Evolutionary conservation across 2,888 invertebrate species (phyloP), one percentile per base, ranked within the genome.

Genomic region (Dicranocentrus wangi): DNA sequence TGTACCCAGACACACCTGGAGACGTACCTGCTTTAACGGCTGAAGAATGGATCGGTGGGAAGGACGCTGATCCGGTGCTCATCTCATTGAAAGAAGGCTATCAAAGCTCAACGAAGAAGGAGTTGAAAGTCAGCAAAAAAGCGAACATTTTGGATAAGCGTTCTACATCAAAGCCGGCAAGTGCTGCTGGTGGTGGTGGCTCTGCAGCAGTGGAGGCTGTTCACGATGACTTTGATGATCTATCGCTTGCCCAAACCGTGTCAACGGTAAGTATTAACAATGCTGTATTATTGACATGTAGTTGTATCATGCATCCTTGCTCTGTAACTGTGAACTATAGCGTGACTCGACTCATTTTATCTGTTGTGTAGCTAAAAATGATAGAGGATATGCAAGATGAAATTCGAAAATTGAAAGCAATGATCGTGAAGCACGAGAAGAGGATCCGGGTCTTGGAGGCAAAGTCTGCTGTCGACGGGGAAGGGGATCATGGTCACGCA

Each of bases 1-100:
- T 99, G 85, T 99, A 97, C 90, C 98, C 98, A 0, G 97, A 98
- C 88, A 98, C 98, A 7, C 90, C 95, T 19, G 96, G 97, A 71
- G 95, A 97, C 88, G 94, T 94, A 83, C 94, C 97, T 5, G 94
- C 96, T 15, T 90, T 94, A 84, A 93, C 95, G 0, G 96, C 97
- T 1, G 97, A 97, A 88, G 97, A 98, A 89, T 98, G 98, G 95
- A 91, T 94, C 75, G 92, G 91, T 51, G 98, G 98, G 15, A 93
- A 93, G 87, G 96, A 97, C 89, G 93, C 94, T 1, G 96, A 96
- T 87, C 98, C 98, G 0, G 90, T 96, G 87, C 91, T 97, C 84
- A 94, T 98, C 89, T 97, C 97, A 81, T 91, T 98, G 82, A 95
- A 95, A 92, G 97, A 94, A 69, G 83, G 84, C 55, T 84, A 80